phyloP scores from a whole-genome alignment of 2,113 vertebrate species.

The Pseudorhombus dupliciocellatus region DNA sequence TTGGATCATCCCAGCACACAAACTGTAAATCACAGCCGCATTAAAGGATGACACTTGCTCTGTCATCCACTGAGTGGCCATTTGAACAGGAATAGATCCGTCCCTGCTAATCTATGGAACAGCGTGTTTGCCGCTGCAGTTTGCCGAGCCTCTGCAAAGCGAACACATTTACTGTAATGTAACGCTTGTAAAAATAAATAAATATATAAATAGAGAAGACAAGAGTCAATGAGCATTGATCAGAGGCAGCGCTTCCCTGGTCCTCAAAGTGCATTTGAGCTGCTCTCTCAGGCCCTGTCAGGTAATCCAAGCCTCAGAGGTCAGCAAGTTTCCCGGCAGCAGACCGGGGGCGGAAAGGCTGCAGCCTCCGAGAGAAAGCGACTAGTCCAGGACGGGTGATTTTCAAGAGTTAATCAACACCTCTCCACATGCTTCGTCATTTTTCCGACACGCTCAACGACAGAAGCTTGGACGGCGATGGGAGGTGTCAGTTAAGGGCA shows the following conservation, averaged over 20 bases:
- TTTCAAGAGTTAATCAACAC: constrained; percentile 8
- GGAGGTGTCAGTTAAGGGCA: neutral
- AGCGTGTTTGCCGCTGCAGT: constrained; percentile 53
- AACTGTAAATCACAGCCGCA: neutral
- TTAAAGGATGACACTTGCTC: constrained; percentile 8
- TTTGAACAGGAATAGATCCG: constrained; percentile 3
- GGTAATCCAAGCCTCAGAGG: constrained; percentile 73
- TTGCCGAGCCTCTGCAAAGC: constrained; percentile 67
- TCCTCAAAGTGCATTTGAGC: constrained; percentile 62
- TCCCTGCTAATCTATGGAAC: constrained; percentile 66
- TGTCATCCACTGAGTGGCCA: neutral
- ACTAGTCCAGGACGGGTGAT: neutral
- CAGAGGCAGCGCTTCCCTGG: constrained; percentile 44
- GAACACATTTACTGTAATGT: constrained; percentile 81
- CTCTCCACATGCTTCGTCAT: neutral
- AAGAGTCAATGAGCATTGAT: constrained; percentile 71
- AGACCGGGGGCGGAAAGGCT: constrained; percentile 42
- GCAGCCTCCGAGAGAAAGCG: constrained; percentile 14
- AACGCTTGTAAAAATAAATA: constrained; percentile 65
- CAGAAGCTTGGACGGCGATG: neutral
- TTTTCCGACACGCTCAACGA: neutral
- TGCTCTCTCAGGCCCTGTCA: constrained; percentile 53
- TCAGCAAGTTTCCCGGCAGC: constrained; percentile 73
- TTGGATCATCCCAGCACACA: constrained; percentile 14
- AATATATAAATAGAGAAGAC: constrained; percentile 9